phyloP scores from a whole-genome alignment of 2,797 vertebrate species.

The Natrix natrix region DNA sequence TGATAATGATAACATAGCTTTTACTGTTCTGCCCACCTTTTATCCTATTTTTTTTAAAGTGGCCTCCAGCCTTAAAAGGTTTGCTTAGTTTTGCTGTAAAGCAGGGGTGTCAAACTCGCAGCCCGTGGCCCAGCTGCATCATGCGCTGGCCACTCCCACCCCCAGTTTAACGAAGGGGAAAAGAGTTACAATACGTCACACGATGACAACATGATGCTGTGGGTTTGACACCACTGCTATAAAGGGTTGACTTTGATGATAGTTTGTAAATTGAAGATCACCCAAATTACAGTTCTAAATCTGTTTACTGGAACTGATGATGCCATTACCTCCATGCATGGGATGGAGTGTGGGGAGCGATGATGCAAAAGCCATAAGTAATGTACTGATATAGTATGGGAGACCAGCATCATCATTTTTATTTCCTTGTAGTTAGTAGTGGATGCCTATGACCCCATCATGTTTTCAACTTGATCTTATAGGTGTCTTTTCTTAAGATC shows the following conservation, averaged over 20 bases:
- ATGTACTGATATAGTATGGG: not conserved
- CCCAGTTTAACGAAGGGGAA: no score
- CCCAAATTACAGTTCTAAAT: not conserved
- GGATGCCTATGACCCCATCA: not conserved
- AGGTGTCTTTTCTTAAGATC: not conserved
- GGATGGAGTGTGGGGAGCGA: not conserved
- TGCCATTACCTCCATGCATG: not conserved
- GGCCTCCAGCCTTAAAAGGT: not conserved
- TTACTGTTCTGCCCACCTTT: not conserved
- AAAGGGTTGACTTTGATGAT: not conserved
- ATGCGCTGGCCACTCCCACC: no score
- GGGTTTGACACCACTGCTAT: not conserved
- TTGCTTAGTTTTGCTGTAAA: not conserved
- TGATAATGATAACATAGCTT: not conserved
- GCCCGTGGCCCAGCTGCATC: no score
- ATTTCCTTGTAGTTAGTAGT: not conserved
- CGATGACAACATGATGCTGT: no score
- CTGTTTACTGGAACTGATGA: not conserved
- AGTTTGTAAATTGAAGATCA: not conserved
- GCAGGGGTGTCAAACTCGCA: rapidly evolving
- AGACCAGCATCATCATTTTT: not conserved
- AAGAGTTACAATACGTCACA: no score
- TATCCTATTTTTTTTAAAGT: not conserved
- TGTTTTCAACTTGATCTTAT: not conserved
- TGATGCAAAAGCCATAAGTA: not conserved